phyloP scores from a whole-genome alignment of 1,140 invertebrate species.

The Halyomorpha halys region DNA sequence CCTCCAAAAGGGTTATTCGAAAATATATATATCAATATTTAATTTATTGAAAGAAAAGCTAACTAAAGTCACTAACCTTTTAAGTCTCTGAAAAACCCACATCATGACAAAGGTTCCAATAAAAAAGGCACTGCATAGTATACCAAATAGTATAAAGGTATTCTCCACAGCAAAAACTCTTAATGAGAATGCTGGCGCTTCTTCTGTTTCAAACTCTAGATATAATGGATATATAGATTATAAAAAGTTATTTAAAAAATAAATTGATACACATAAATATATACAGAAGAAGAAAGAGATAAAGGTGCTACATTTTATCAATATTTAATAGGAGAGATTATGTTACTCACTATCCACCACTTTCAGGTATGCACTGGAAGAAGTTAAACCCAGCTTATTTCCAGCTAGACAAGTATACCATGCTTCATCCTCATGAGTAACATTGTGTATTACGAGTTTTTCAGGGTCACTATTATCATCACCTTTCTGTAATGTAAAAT shows the following conservation, averaged over 20 bases:
- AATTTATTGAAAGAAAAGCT: no score
- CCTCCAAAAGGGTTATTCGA: no score
- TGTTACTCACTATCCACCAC: constrained; percentile 64
- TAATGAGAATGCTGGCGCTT: no score
- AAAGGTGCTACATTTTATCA: no score
- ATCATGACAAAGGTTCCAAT: constrained; percentile 47
- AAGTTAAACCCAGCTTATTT: constrained; percentile 66
- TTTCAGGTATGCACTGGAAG: constrained; percentile 68
- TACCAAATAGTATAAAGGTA: constrained; percentile 35
- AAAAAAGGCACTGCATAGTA: constrained; percentile 49
- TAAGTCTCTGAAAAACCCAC: constrained; percentile 40
- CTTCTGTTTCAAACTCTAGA: no score
- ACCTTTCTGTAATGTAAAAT: constrained; percentile 21
- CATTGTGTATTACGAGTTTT: constrained; percentile 63
- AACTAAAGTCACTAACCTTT: constrained; percentile 32
- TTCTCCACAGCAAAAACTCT: no score
- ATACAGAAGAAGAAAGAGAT: no score
- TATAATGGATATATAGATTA: no score
- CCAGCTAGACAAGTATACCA: constrained; percentile 87
- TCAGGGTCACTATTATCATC: constrained; percentile 46
- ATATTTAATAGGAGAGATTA: no score
- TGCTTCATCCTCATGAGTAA: constrained; percentile 76
- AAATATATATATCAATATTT: no score
- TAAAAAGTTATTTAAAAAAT: no score
- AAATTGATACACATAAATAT: no score